Base-by-base conservation (phyloP, 2,797 vertebrate species). In the Sebastes trivittatus region DNA sequence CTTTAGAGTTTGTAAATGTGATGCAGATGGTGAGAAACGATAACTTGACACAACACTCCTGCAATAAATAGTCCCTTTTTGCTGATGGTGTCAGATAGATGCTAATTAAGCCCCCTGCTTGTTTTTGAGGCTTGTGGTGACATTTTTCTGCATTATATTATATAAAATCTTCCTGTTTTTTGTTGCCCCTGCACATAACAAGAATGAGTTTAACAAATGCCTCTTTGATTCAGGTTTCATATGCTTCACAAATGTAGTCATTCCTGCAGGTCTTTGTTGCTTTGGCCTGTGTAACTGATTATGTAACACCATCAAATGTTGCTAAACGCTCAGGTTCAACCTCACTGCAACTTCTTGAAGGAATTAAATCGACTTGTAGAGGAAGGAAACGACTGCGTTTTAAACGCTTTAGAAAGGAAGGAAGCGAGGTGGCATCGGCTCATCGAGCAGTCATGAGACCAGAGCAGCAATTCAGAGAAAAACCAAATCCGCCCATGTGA, bases 401-500 rank as follows among this genome's bases (percentile, higher is more conserved):
- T 32, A 72, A 61, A 49, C n/a, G 3, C 6, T 8, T 46, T 13
- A 70, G 10, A 79, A 49, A 89, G 91, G 86, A 93, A 90, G 90
- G 85, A 92, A 90, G 83, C 75, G 61, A 73, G 65, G 63, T 88
- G 81, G 77, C 85, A 91, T 85, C 63, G 16, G 65, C 70, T 84
- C 65, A 81, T 80, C 10, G 3, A 38, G 36, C 62, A 70, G 36
- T 77, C 77, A 84, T 18, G 61, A 80, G 32, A 70, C 70, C 87
- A 82, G 83, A 92, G 85, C 77, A 78, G 85, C 82, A 87, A 93
- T 96, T 96, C 95, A 89, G 83, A 96, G 96, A 97, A 97, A 97
- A 96, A 96, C 94, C 95, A 94, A 94, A 94, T 88, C 90, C 73
- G 76, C 87, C 85, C 67, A 86, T 90, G 92, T 95, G 93, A 95